These are phyloP conservation scores for Ictalurus punctatus DNA, from an alignment of 2,113 vertebrate genomes.

Conservation along the genomic window DNA sequence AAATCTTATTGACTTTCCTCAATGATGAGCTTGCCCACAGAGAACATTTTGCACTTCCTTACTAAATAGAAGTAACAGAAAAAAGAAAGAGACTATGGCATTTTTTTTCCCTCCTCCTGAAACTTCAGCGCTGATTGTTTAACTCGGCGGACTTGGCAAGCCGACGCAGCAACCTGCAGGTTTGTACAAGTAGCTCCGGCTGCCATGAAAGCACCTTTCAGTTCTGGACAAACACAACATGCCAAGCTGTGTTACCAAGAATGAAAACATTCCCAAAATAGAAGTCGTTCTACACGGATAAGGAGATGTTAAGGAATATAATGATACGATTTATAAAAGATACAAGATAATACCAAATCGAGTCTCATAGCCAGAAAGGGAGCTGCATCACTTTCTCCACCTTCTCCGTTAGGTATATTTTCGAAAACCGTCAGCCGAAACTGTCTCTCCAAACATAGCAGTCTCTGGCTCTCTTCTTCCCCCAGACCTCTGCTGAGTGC, in stretches of 20 bases:
- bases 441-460: neutral
- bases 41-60: slow-evolving; percentile 47
- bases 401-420: neutral
- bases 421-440: neutral
- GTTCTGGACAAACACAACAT: slow-evolving; percentile 40
- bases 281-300: slow-evolving; percentile 11
- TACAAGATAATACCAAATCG: neutral
- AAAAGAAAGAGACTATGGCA: slow-evolving; percentile 5
- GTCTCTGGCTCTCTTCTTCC: neutral
- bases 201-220: slow-evolving; percentile 44
- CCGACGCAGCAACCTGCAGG: slow-evolving; percentile 30
- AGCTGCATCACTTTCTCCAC: neutral
- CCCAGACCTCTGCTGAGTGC: neutral
- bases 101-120: neutral
- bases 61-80: slow-evolving; percentile 29
- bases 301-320: slow-evolving; percentile 15
- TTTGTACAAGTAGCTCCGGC: slow-evolving; percentile 34
- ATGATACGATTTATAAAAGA: neutral
- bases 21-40: slow-evolving; percentile 28
- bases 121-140: slow-evolving; percentile 37
- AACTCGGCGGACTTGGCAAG: slow-evolving; percentile 38
- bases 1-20: slow-evolving; percentile 37
- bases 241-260: slow-evolving; percentile 28
- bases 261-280: slow-evolving; percentile 38
- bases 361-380: neutral